Conservation (phyloP, 2,888 invertebrate species). For the Tenthredo amoena region DNA sequence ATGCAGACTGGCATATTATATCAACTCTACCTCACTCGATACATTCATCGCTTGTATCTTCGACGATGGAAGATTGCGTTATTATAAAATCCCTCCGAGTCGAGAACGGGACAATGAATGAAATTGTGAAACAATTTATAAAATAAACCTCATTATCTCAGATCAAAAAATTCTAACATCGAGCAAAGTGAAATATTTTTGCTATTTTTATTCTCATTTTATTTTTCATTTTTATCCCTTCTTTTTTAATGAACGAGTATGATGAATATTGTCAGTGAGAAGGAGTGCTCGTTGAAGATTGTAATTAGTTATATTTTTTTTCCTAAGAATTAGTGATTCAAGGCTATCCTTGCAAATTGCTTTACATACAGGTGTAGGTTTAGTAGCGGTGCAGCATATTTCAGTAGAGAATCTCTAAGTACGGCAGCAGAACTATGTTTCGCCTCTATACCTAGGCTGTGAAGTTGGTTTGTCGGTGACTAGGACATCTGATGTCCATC, state of each 20-base stretch:
- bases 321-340: background rate
- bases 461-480: background rate
- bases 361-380: background rate
- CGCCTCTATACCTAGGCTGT: background rate
- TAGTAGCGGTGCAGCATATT: conserved; percentile 61
- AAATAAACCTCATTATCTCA: background rate
- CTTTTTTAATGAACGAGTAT: background rate
- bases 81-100: background rate
- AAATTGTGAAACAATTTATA: background rate
- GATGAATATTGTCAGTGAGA: background rate
- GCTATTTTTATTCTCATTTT: background rate
- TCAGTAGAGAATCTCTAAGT: conserved; percentile 70
- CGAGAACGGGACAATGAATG: background rate
- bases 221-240: background rate
- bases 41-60: background rate
- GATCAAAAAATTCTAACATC: background rate
- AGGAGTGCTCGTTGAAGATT: background rate
- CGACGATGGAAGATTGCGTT: background rate
- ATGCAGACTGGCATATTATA: conserved; percentile 55
- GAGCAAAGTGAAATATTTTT: background rate
- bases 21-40: background rate
- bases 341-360: background rate
- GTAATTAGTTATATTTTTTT: background rate
- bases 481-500: background rate
- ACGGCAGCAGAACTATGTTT: conserved; percentile 58